These are phyloP conservation scores for Brachylomia viminalis DNA, from an alignment of 2,888 invertebrate species.

Conservation along the genomic window DNA sequence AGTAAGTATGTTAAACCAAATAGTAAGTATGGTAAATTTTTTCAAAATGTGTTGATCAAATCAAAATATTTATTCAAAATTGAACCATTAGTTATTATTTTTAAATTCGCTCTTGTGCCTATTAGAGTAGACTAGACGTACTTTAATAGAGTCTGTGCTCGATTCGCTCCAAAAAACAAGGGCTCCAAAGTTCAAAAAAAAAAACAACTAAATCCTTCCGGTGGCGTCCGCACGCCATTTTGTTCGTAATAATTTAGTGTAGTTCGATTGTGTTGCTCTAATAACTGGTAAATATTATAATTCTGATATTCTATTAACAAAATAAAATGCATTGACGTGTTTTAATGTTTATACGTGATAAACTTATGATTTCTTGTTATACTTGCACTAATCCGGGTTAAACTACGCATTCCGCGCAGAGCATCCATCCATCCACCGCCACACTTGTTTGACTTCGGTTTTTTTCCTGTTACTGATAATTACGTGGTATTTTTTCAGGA, in stretches of 20 bases:
- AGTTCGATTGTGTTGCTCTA: slow-evolving; percentile 31
- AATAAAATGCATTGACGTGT: not conserved
- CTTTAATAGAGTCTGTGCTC: slow-evolving; percentile 4
- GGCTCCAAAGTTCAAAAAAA: slow-evolving; percentile 27
- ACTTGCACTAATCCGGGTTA: slow-evolving; percentile 36
- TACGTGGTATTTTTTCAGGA: slow-evolving; percentile 48
- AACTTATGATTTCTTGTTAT: slow-evolving; percentile 3
- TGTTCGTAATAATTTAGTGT: slow-evolving; percentile 48
- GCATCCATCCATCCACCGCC: slow-evolving; percentile 13
- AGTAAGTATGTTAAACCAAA: too few species aligned
- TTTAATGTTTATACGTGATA: not conserved
- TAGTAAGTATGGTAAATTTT: too few species aligned
- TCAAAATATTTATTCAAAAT: too few species aligned
- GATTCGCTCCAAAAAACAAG: not conserved
- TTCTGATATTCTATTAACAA: not conserved
- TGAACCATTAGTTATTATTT: too few species aligned
- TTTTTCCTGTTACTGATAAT: not conserved
- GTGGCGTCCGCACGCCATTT: slow-evolving; percentile 61
- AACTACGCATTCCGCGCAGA: slow-evolving; percentile 29
- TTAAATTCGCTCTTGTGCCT: too few species aligned
- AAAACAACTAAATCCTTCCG: slow-evolving; percentile 52
- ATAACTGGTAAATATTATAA: slow-evolving; percentile 42
- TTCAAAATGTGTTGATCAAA: too few species aligned
- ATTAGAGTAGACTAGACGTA: not conserved
- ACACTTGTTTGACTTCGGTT: slow-evolving; percentile 27